These are phyloP conservation scores for Colius striatus DNA, from an alignment of 2,113 vertebrate species.

Conservation along the genomic window DNA sequence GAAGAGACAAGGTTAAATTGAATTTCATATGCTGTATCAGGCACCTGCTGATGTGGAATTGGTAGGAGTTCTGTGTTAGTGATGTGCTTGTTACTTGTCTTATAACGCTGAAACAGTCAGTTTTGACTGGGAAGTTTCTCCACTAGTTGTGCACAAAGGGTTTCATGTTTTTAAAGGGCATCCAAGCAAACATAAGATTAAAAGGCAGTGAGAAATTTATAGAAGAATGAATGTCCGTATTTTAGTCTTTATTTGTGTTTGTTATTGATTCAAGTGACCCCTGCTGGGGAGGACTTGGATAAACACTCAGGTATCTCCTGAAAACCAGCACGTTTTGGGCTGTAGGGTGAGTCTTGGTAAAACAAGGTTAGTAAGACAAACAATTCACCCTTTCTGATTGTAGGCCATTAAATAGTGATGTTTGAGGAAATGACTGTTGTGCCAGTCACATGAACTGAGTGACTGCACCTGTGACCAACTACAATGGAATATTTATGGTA, in stretches of 20 bases:
- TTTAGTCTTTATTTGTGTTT: background rate
- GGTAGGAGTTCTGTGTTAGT: background rate
- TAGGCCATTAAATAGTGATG: background rate
- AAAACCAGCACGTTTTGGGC: background rate
- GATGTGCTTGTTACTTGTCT: background rate
- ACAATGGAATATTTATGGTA: background rate
- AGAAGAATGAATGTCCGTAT: background rate
- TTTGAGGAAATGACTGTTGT: background rate
- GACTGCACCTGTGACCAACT: background rate
- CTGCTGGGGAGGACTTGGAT: slow-evolving; percentile 58
- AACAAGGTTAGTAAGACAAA: background rate
- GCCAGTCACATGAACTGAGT: background rate
- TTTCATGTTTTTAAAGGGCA: background rate
- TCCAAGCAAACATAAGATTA: background rate
- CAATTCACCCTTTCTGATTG: background rate
- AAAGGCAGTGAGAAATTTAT: background rate
- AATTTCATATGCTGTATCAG: background rate
- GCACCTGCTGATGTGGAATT: background rate
- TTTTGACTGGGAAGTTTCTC: background rate
- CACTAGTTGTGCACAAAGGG: background rate
- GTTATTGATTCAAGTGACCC: slow-evolving; percentile 66
- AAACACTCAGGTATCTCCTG: background rate
- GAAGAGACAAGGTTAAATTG: background rate
- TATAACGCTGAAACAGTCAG: background rate
- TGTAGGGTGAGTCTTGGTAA: background rate